Base-by-base conservation (phyloP, 2,113 vertebrate genomes). In the Bungarus multicinctus region DNA sequence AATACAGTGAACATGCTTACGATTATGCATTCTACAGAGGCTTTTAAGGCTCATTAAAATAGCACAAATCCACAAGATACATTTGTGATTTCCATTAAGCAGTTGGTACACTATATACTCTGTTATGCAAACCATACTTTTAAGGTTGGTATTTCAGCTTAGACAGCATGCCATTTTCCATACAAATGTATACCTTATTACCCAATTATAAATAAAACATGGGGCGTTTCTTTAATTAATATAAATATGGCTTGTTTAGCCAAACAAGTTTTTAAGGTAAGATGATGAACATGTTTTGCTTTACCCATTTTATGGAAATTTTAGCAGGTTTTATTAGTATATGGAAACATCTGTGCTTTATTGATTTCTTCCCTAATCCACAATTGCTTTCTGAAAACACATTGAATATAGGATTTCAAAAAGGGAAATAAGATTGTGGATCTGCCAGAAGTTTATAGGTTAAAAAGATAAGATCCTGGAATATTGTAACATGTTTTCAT, bases 201-300 rank as follows among this genome's bases (percentile, higher is more conserved):
- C 91, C 87, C 92, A 39, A 1, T 91, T 94, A 90, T 74, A 94
- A 95, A 95, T 91, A 94, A 93, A 93, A 58, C 25, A 9, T n/a
- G 47, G 89, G 90, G 93, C 96, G 47, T 92, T 95, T 81, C 88
- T 95, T 96, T 96, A 96, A 94, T 96, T 95, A 95, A 93, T 43
- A 25, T 60, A 90, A 91, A 50, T 12, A 53, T 47, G 89, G 90
- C 85, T 95, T 91, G 7, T 91, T 97, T 94, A 86, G 57, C 47
- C 86, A 92, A 81, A 88, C 89, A 93, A 45, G 30, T 39, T 95
- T 94, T 94, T 91, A 90, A 87, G 55, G 43, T 90, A 94, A 91
- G 85, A 87, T 60, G 89, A 2, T 92, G 95, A 91, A 47, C 3
- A 4, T 22, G 20, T 69, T 69, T n/a, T 69, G 12, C n/a, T n/a